A percentile compares a stretch with the other conserved stretches of the same genome.
Evolutionary conservation across 2,888 invertebrate genomes (phyloP).

Genomic region (Machimus rusticus): DNA sequence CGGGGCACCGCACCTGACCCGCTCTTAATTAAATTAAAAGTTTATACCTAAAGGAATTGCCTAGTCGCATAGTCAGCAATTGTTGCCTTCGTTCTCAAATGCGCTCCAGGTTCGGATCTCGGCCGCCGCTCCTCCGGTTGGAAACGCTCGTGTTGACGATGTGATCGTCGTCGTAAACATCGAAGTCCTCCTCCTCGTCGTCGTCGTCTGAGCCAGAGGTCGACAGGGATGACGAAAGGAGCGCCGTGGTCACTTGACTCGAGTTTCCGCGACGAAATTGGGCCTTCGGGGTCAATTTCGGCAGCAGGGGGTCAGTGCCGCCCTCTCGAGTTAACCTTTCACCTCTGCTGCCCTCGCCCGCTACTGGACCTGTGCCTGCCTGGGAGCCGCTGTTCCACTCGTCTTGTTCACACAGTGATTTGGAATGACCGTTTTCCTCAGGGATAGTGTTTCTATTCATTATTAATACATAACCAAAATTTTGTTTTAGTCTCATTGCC

Average conservation of each 20-base stretch:
- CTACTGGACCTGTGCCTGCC: conserved; percentile 56
- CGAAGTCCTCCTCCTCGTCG: conserved; percentile 60
- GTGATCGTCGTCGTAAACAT: conserved; percentile 62
- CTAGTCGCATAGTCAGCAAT: conserved; percentile 49
- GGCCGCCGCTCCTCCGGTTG: background rate
- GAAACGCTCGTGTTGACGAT: conserved; percentile 58
- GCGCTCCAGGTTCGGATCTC: conserved; percentile 47
- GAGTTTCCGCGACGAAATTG: conserved; percentile 66
- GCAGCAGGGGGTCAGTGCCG: conserved; percentile 66
- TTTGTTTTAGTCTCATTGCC: conserved; percentile 2
- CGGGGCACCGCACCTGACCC: conserved; percentile 14
- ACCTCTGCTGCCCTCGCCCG: conserved; percentile 51
- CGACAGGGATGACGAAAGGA: conserved; percentile 72
- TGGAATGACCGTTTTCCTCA: conserved; percentile 70
- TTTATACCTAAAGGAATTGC: conserved; percentile 51
- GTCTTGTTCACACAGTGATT: conserved; percentile 70
- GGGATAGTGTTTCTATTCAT: conserved; percentile 71
- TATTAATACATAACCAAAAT: background rate
- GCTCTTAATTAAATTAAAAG: conserved; percentile 49
- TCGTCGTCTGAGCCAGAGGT: conserved; percentile 62
- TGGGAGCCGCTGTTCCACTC: conserved; percentile 56
- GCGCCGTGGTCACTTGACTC: conserved; percentile 65
- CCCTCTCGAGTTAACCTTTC: conserved; percentile 55
- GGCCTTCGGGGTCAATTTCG: conserved; percentile 67
- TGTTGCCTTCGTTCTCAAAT: conserved; percentile 62